A percentile compares a stretch with the other conserved stretches of the same genome.
phyloP scores from a whole-genome alignment of 1,140 invertebrate species.

The Drosophila repleta region DNA sequence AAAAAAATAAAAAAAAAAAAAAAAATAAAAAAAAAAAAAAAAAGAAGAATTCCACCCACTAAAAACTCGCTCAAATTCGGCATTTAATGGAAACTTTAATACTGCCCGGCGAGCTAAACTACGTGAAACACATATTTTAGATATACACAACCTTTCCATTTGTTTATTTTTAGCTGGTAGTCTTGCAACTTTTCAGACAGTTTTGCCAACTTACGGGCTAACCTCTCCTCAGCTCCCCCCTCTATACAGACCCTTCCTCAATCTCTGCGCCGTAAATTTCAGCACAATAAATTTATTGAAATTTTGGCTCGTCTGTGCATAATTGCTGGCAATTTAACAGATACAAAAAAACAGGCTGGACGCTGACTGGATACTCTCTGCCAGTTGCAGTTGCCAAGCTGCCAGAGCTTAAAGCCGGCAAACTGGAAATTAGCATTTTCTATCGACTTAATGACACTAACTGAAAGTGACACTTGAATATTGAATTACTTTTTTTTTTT shows the following conservation, averaged over 20 bases:
- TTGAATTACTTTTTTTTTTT: neutral
- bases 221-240: neutral
- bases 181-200: slow-evolving; percentile 56
- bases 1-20: too few species aligned
- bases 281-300: slow-evolving; percentile 69
- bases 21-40: too few species aligned
- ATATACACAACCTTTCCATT: slow-evolving; percentile 65
- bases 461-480: neutral
- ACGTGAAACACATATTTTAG: slow-evolving; percentile 58
- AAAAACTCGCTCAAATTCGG: slow-evolving; percentile 20
- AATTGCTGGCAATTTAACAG: slow-evolving; percentile 67
- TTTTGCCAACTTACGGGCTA: slow-evolving; percentile 2
- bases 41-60: neutral
- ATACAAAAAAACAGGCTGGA: neutral
- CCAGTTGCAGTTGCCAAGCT: neutral
- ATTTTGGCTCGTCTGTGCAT: slow-evolving; percentile 61
- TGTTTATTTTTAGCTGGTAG: slow-evolving; percentile 72
- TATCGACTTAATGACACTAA: neutral
- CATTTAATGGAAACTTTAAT: slow-evolving; percentile 47
- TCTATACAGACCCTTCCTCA: neutral
- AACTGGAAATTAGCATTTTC: neutral
- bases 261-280: slow-evolving; percentile 48
- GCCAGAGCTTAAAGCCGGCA: neutral
- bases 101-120: slow-evolving; percentile 27
- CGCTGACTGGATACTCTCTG: neutral